Evolutionary conservation across 2,113 vertebrate genomes (phyloP).

Genomic region (Mesembrinibis cayennensis): DNA sequence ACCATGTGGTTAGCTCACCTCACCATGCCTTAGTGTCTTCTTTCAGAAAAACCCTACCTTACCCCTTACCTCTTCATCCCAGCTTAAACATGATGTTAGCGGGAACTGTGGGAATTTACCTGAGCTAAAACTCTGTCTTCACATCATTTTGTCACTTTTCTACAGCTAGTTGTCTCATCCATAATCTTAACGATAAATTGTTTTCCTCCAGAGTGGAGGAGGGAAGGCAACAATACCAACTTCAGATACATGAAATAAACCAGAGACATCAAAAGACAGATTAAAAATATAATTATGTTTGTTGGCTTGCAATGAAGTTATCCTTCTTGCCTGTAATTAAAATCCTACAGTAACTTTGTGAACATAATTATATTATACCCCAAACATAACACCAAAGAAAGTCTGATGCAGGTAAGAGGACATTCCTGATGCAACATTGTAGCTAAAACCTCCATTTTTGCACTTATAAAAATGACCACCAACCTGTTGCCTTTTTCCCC

Average conservation of each 20-base stretch:
- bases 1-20: neutral
- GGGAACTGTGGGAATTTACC: neutral
- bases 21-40: neutral
- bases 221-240: neutral
- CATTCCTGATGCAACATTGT: neutral
- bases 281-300: neutral
- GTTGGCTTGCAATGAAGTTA: neutral
- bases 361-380: neutral
- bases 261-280: neutral
- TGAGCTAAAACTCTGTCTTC: neutral
- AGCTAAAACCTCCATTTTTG: neutral
- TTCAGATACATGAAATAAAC: neutral
- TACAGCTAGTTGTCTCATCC: neutral
- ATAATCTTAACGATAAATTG: neutral
- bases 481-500: neutral
- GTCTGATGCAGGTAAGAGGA: neutral
- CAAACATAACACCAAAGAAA: neutral
- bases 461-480: neutral
- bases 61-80: neutral
- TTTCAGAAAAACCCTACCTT: neutral
- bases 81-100: rapidly evolving
- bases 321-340: neutral
- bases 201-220: neutral
- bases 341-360: neutral
- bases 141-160: neutral